Conservation (phyloP, 2,888 invertebrate genomes). For the Carpatolechia fugitivella region DNA sequence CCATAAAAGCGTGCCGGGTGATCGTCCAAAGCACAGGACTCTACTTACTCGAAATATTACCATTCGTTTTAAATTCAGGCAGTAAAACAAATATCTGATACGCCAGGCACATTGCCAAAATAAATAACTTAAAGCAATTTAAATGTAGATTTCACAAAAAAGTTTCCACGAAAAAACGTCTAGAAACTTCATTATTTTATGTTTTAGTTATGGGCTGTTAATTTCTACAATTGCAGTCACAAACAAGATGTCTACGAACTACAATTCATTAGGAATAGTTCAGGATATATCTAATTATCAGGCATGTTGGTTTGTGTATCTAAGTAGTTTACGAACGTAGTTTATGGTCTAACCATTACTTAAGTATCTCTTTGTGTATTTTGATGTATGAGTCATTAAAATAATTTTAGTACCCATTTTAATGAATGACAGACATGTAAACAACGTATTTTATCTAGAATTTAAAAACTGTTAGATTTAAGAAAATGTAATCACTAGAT, state of each 20-base stretch:
- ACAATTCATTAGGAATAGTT: background rate
- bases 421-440: background rate
- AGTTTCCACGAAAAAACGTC: background rate
- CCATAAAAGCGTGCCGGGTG: background rate
- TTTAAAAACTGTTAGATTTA: conserved; percentile 4
- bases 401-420: conserved; percentile 3
- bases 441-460: background rate
- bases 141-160: background rate
- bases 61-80: too few species aligned
- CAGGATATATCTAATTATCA: conserved; percentile 1
- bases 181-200: background rate
- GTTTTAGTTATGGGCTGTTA: background rate
- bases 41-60: too few species aligned
- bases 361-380: background rate
- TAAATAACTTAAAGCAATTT: too few species aligned
- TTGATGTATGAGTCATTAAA: background rate
- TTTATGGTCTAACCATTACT: background rate
- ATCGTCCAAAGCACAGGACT: background rate
- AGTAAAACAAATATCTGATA: too few species aligned
- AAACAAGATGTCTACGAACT: background rate
- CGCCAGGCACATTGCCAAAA: too few species aligned
- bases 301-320: background rate
- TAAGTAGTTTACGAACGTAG: background rate
- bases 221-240: background rate
- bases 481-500: conserved; percentile 2